Evolutionary conservation across 2,797 vertebrate genomes (phyloP).

Genomic region (Chaenodraco wilsoni): DNA sequence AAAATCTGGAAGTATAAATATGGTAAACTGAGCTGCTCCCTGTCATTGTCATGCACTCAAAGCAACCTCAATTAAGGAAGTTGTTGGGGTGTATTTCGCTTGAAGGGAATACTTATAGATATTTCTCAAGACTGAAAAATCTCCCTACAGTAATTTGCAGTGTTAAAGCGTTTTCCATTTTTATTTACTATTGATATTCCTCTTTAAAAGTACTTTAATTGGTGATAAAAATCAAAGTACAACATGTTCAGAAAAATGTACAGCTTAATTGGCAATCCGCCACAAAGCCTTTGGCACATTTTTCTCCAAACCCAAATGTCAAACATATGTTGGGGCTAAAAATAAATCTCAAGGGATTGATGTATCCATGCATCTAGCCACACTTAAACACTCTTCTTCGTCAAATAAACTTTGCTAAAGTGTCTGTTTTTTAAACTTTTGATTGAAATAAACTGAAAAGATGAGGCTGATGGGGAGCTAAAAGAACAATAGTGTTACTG

Average conservation of each 20-base stretch:
- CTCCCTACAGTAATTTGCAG: no score
- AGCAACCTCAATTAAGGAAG: not conserved
- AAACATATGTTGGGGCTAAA: not conserved
- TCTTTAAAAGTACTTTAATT: no score
- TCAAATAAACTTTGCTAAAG: not conserved
- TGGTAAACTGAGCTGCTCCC: not conserved
- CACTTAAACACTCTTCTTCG: not conserved
- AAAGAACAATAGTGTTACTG: constrained; percentile 8
- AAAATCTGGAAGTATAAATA: not conserved
- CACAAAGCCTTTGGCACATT: no score
- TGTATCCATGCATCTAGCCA: not conserved
- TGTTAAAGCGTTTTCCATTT: no score
- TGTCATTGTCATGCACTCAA: not conserved
- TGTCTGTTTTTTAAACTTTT: not conserved
- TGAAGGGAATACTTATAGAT: not conserved
- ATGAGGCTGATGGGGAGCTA: not conserved
- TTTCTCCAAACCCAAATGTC: no score
- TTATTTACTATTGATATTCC: no score
- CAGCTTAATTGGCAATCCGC: not conserved
- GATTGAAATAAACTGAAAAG: not conserved
- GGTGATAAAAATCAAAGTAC: not conserved
- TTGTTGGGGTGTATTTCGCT: not conserved
- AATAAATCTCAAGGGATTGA: no score
- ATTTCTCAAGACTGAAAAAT: not conserved
- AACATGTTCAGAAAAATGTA: not conserved